phyloP scores from a whole-genome alignment of 2,888 invertebrate genomes.

The Protophormia terraenovae region DNA sequence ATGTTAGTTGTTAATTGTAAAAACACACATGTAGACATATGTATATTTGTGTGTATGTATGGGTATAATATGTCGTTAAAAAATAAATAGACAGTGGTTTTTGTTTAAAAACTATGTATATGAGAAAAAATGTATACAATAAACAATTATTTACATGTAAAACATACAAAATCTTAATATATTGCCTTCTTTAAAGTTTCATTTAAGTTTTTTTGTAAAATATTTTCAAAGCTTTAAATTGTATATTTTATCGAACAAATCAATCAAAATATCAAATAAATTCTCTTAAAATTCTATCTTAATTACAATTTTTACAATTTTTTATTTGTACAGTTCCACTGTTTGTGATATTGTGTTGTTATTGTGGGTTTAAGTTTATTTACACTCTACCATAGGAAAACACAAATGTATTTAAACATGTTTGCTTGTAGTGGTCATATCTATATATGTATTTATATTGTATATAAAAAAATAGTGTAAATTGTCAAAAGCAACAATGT shows the following conservation, averaged over 20 bases:
- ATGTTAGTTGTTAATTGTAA: not conserved
- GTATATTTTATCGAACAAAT: no score
- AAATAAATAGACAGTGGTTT: not conserved
- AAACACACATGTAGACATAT: not conserved
- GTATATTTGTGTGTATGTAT: not conserved
- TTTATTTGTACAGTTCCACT: not conserved
- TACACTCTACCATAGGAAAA: not conserved
- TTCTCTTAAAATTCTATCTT: no score
- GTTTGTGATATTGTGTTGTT: not conserved
- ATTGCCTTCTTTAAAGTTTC: no score
- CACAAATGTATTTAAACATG: not conserved
- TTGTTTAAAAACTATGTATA: no score
- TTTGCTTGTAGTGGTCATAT: not conserved
- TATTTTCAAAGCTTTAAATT: no score
- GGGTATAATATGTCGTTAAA: not conserved
- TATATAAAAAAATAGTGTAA: constrained; percentile 5
- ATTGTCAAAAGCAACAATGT: constrained; percentile 4
- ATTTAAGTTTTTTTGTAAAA: no score
- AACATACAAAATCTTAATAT: no score
- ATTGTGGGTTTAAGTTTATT: not conserved
- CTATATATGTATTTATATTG: not conserved
- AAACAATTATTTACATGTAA: no score
- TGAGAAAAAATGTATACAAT: no score
- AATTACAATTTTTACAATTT: no score
- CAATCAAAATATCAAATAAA: no score